phyloP scores from a whole-genome alignment of 2,888 invertebrate genomes.

The Melinaea menophilus region DNA sequence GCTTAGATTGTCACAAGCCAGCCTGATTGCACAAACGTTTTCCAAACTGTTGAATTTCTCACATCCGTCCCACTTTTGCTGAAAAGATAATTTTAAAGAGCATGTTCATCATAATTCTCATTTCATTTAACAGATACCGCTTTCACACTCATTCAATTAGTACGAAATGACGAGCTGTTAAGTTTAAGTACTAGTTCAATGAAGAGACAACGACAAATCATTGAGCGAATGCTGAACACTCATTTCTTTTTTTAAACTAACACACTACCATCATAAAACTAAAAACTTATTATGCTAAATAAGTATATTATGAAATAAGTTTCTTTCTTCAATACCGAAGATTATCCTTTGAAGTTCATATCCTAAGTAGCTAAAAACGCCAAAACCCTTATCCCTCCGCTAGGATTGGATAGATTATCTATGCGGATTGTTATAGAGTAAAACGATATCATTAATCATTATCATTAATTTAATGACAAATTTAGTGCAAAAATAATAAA shows the following conservation, averaged over 20 bases:
- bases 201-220: too few relatives aligned
- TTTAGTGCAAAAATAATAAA: too few relatives aligned
- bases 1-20: slow-evolving; percentile 64
- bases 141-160: too few relatives aligned
- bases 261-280: too few relatives aligned
- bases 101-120: slow-evolving; percentile 10
- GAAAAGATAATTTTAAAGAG: slow-evolving; percentile 37
- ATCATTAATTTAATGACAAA: too few relatives aligned
- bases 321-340: slow-evolving; percentile 1
- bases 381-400: slow-evolving; percentile 27
- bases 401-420: slow-evolving; percentile 29
- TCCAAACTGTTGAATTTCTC: slow-evolving; percentile 59
- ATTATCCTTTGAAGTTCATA: slow-evolving; percentile 21
- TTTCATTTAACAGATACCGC: too few relatives aligned
- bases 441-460: neutral
- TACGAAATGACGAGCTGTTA: too few relatives aligned
- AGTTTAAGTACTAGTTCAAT: too few relatives aligned
- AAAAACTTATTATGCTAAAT: neutral
- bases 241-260: too few relatives aligned
- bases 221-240: too few relatives aligned
- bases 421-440: slow-evolving; percentile 27
- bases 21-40: slow-evolving; percentile 70
- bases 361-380: slow-evolving; percentile 21
- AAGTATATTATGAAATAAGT: neutral
- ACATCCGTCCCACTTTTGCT: slow-evolving; percentile 43